phyloP scores from a whole-genome alignment of 2,888 invertebrate species.

The Cheilosia urbana region DNA sequence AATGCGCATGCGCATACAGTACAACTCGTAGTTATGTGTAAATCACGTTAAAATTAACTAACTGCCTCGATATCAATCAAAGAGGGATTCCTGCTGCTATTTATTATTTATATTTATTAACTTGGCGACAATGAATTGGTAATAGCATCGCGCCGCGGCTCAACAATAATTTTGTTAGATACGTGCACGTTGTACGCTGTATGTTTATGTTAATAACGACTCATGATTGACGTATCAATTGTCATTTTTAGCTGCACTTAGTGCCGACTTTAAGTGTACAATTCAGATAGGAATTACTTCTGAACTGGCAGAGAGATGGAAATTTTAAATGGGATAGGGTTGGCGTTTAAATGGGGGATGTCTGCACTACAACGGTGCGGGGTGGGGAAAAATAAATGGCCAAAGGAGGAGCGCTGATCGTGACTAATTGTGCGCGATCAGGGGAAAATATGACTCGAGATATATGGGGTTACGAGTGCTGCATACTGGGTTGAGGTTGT shows the following conservation, averaged over 20 bases:
- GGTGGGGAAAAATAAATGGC: not conserved
- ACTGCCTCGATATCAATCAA: slow-evolving; percentile 66
- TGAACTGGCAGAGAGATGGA: not conserved
- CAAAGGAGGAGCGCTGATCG: slow-evolving; percentile 43
- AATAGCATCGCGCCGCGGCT: slow-evolving; percentile 16
- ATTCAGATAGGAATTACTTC: slow-evolving; percentile 31
- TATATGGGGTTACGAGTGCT: slow-evolving; percentile 44
- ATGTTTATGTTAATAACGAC: slow-evolving; percentile 55
- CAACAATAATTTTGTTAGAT: slow-evolving; percentile 33
- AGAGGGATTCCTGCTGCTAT: slow-evolving; percentile 27
- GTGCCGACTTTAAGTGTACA: slow-evolving; percentile 43
- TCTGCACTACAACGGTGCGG: not conserved
- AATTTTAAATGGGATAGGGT: slow-evolving; percentile 53
- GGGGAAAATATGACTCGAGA: slow-evolving; percentile 46
- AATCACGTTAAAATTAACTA: slow-evolving; percentile 50
- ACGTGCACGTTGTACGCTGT: not conserved
- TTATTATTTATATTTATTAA: slow-evolving; percentile 20
- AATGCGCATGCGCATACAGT: slow-evolving; percentile 16
- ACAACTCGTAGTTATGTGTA: slow-evolving; percentile 10
- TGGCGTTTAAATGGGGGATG: slow-evolving; percentile 29
- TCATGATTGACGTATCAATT: slow-evolving; percentile 69
- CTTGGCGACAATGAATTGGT: not conserved
- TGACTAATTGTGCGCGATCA: slow-evolving; percentile 58
- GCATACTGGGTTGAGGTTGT: slow-evolving; percentile 31
- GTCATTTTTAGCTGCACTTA: slow-evolving; percentile 61